Base-by-base conservation (phyloP, 2,797 vertebrate genomes). In the Propithecus deckenii region DNA sequence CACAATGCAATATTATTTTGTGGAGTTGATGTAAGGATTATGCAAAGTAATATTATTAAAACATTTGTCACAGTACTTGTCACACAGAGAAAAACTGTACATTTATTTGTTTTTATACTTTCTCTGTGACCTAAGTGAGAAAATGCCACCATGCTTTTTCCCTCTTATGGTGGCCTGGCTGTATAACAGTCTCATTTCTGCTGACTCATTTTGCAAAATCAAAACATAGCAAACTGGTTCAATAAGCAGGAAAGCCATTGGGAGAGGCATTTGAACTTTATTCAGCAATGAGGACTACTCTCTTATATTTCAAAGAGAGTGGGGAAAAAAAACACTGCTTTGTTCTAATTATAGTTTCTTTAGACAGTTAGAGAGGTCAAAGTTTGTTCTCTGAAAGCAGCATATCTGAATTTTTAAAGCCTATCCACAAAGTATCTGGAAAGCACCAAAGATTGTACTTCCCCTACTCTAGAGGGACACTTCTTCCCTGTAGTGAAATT, bases 401-500 rank as follows among this genome's bases (percentile, higher is more conserved):
- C 7, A 23, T 17, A 20, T 75, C 18, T 76, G 63, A 63, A 74
- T 63, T 91, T 83, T 76, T 50, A 59, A 89, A 72, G 28, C n/a
- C 48, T 2, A 3, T 43, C 23, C 20, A 76, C 43, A 83, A 74
- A 67, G 14, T 86, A 22, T 86, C 9, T 22, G 22, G 46, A 88
- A 88, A 91, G n/a, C 18, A 75, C 52, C 86, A 90, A 96, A 28
- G 28, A 35, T 80, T 94, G 81, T 22, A 43, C 95, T 63, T 96
- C 38, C 63, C 52, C 5, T 13, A 83, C 86, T 95, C 28, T 50
- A 41, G 90, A 55, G 89, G 75, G 30, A 67, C 14, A 67, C 61
- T 96, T 97, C 78, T 30, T 80, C 0, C 97, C 89, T 86, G 28
- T 4, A 4, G 91, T 35, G 46, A 78, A 95, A 63, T 79, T 97